phyloP scores from a whole-genome alignment of 2,113 vertebrate genomes.

The Heterochromis multidens region DNA sequence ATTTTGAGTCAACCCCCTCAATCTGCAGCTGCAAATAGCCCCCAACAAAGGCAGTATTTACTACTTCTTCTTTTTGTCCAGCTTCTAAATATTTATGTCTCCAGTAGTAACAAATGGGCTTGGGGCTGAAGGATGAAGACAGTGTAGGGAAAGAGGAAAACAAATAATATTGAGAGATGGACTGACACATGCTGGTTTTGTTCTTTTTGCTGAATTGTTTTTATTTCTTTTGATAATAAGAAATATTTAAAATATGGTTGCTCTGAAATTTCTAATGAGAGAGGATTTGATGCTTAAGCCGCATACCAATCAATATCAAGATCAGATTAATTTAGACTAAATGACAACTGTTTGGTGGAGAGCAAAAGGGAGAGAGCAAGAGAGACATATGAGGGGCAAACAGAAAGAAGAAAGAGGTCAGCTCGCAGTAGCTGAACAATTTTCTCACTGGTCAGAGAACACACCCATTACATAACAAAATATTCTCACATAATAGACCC shows the following conservation, averaged over 20 bases:
- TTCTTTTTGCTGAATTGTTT: not conserved
- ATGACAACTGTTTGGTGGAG: not conserved
- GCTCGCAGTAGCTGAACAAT: slow-evolving; percentile 6
- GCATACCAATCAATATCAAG: not conserved
- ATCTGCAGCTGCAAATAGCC: not conserved
- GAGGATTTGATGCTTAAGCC: not conserved
- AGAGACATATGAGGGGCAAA: not conserved
- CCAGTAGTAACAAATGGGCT: not conserved
- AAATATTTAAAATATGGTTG: not conserved
- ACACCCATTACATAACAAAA: slow-evolving; percentile 45
- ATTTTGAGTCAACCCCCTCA: not conserved
- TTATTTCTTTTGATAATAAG: not conserved
- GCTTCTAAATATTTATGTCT: not conserved
- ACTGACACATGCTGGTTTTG: not conserved
- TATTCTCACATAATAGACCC: slow-evolving; percentile 1
- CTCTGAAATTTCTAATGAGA: not conserved
- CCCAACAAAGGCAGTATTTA: not conserved
- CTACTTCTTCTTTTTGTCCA: not conserved
- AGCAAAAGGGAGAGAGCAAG: not conserved
- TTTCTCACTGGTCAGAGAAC: slow-evolving; percentile 30
- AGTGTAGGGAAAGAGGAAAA: accelerated
- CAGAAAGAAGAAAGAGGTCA: slow-evolving; percentile 9
- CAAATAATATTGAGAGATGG: not conserved
- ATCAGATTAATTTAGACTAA: not conserved
- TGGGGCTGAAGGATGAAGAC: not conserved